Conservation (phyloP, 2,888 invertebrate genomes). For the Osmoderma eremita region DNA sequence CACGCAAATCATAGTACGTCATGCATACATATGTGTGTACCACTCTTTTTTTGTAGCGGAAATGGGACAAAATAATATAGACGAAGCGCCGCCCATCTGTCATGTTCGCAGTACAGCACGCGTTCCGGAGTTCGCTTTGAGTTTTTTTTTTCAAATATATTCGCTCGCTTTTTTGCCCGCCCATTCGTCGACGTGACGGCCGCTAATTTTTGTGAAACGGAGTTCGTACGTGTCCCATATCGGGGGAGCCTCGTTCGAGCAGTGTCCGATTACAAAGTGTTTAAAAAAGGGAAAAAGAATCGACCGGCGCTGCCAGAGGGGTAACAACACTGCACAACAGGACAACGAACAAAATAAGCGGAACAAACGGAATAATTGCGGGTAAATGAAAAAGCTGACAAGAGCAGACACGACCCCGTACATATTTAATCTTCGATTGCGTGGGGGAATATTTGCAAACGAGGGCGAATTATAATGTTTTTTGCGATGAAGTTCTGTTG, state of each 20-base stretch:
- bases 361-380: constrained; percentile 20
- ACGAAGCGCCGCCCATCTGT: no score
- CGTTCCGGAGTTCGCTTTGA: no score
- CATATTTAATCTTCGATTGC: constrained; percentile 23
- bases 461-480: constrained; percentile 9
- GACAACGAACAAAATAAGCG: no score
- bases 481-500: no score
- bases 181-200: background rate
- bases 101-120: no score
- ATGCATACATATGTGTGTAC: no score
- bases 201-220: constrained; percentile 10
- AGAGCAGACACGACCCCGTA: constrained; percentile 3
- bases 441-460: constrained; percentile 18
- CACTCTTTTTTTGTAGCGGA: no score
- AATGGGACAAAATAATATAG: no score
- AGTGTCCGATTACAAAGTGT: background rate
- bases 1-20: no score
- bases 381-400: constrained; percentile 13
- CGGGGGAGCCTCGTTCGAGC: background rate
- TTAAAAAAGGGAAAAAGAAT: background rate
- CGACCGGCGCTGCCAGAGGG: background rate
- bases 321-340: background rate
- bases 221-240: background rate
- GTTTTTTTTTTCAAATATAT: no score
- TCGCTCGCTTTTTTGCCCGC: constrained; percentile 6